A percentile compares a stretch with the other conserved stretches of the same genome.
Evolutionary conservation across 2,888 invertebrate species (phyloP).

Genomic region (Biston betularia): DNA sequence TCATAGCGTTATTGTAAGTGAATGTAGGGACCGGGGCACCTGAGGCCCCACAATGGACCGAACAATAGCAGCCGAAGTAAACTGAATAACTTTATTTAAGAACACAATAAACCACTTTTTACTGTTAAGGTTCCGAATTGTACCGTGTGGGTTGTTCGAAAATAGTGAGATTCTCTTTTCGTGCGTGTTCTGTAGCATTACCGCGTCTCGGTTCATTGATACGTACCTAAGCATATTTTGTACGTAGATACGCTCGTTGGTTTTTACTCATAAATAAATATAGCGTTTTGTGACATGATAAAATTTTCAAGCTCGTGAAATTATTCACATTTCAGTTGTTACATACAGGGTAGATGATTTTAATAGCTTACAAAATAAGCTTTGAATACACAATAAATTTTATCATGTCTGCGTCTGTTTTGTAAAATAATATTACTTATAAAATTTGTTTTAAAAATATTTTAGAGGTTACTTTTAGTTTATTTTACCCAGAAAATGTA

Average conservation of each 20-base stretch:
- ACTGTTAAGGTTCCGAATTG: slow-evolving; percentile 72
- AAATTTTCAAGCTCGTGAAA: not conserved
- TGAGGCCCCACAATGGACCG: slow-evolving; percentile 72
- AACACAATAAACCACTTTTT: slow-evolving; percentile 85
- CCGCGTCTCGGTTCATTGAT: slow-evolving; percentile 36
- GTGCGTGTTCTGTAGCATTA: slow-evolving; percentile 33
- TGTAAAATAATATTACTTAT: no score
- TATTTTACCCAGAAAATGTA: no score
- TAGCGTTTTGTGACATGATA: not conserved
- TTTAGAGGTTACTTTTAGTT: no score
- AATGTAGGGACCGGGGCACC: slow-evolving; percentile 72
- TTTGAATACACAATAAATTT: no score
- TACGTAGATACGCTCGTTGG: not conserved
- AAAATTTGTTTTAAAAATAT: no score
- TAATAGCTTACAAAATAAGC: no score
- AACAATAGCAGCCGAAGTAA: slow-evolving; percentile 74
- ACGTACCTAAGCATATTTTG: slow-evolving; percentile 29
- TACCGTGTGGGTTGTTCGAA: slow-evolving; percentile 62
- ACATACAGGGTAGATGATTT: no score
- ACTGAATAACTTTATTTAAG: slow-evolving; percentile 84
- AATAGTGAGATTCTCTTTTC: slow-evolving; percentile 52
- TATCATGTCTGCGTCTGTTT: no score
- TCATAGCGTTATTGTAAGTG: slow-evolving; percentile 76
- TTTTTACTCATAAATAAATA: no score
- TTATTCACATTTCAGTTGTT: not conserved